Evolutionary conservation across 2,113 vertebrate genomes (phyloP).

Genomic region (Tupaia chinensis): DNA sequence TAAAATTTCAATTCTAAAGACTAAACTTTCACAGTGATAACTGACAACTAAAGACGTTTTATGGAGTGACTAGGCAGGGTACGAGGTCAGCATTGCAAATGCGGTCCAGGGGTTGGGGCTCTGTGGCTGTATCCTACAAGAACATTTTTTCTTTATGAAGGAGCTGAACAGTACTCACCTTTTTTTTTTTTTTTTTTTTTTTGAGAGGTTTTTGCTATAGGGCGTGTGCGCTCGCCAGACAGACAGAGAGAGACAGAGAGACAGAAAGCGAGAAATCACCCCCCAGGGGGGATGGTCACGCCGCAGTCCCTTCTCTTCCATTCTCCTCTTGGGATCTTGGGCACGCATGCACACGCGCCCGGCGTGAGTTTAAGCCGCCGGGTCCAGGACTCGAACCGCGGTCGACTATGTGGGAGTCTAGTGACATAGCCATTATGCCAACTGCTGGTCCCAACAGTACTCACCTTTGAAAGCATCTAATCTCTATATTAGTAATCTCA

Average conservation of each 20-base stretch:
- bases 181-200: not conserved
- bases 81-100: not conserved
- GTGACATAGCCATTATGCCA: too few relatives aligned
- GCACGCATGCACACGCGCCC: too few relatives aligned
- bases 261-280: too few relatives aligned
- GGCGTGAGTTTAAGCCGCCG: too few relatives aligned
- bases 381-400: too few relatives aligned
- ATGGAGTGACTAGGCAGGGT: not conserved
- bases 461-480: not conserved
- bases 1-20: constrained; percentile 21
- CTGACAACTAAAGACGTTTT: not conserved
- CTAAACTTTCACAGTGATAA: not conserved
- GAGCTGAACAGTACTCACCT: not conserved
- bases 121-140: not conserved
- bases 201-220: too few relatives aligned
- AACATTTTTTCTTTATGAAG: not conserved
- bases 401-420: too few relatives aligned
- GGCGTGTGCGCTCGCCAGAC: too few relatives aligned
- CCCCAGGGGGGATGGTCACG: too few relatives aligned
- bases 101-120: not conserved
- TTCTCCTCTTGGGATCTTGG: too few relatives aligned
- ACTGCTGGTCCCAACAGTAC: not conserved
- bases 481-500: not conserved
- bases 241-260: too few relatives aligned
- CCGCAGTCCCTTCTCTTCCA: too few relatives aligned